Evolutionary conservation across 2,113 vertebrate species (phyloP).

Genomic region (Athene noctua): DNA sequence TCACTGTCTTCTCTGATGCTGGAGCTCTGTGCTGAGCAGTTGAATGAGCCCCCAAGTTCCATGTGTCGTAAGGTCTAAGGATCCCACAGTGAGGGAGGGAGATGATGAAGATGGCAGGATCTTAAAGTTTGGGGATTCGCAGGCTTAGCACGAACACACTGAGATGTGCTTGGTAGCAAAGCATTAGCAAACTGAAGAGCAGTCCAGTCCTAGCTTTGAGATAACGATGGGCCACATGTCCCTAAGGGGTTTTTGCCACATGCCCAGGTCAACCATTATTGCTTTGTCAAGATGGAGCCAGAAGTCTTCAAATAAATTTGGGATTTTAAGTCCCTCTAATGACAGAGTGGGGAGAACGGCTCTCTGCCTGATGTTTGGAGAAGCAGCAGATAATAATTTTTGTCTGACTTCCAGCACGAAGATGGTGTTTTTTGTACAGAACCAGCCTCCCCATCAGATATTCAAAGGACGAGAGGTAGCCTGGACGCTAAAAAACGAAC

Average conservation of each 20-base stretch:
- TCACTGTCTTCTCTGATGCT: not conserved
- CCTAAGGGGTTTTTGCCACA: not conserved
- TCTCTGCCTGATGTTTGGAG: not conserved
- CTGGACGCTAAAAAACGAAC: conserved; percentile 84
- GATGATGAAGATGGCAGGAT: not conserved
- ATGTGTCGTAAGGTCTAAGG: not conserved
- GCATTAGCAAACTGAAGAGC: not conserved
- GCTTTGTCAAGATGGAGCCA: not conserved
- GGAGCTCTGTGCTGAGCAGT: not conserved
- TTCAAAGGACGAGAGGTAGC: conserved; percentile 89
- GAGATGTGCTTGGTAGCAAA: not conserved
- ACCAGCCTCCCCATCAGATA: conserved; percentile 87
- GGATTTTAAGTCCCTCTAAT: not conserved
- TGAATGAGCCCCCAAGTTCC: not conserved
- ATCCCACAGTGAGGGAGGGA: not conserved
- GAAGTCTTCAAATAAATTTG: not conserved
- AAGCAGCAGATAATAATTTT: not conserved
- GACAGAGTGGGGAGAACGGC: not conserved
- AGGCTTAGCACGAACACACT: not conserved
- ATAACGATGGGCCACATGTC: not conserved
- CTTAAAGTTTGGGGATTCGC: not conserved
- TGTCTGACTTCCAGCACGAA: conserved; percentile 82
- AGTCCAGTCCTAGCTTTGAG: not conserved
- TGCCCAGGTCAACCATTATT: not conserved
- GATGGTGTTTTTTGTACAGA: conserved; percentile 93